Percentiles rank a stretch among this genome's conserved stretches.
Evolutionary conservation across 92 coral and sea anemone genomes (phyloP).

Genomic region (Phymanthus crucifer): DNA sequence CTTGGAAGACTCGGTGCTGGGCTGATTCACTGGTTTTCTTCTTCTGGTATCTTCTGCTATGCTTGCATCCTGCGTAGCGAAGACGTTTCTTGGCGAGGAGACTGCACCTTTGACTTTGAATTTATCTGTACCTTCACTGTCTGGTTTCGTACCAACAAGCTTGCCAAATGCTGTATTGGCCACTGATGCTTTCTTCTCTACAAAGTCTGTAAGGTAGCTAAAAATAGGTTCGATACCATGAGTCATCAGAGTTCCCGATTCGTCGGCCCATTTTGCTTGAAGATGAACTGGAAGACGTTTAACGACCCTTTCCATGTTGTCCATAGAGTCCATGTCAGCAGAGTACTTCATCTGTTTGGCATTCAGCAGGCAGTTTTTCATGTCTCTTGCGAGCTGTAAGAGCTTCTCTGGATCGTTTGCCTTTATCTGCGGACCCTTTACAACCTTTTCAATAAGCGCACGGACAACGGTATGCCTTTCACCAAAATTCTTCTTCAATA

Average conservation of each 20-base stretch:
- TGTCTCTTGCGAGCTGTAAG: conserved; percentile 49
- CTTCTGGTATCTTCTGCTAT: too few relatives aligned
- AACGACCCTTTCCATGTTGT: conserved; percentile 45
- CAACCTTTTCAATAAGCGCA: conserved; percentile 44
- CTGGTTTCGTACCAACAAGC: conserved; percentile 52
- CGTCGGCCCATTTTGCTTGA: conserved; percentile 65
- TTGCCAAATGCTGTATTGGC: conserved; percentile 50
- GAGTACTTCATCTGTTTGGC: conserved; percentile 35
- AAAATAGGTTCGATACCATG: conserved; percentile 37
- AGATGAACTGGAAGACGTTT: conserved; percentile 42
- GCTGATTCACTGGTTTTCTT: too few relatives aligned
- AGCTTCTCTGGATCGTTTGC: conserved; percentile 39
- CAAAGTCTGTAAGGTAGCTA: conserved; percentile 31
- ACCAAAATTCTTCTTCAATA: conserved; percentile 44
- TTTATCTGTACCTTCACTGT: not conserved
- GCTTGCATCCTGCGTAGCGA: too few relatives aligned
- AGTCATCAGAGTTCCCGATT: conserved; percentile 30
- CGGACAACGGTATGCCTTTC: conserved; percentile 49
- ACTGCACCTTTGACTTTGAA: too few relatives aligned
- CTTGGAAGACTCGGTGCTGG: too few relatives aligned
- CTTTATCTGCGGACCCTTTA: conserved; percentile 39
- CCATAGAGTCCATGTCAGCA: conserved; percentile 55
- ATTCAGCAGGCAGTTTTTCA: conserved; percentile 52
- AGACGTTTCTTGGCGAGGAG: too few relatives aligned
- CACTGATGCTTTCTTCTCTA: conserved; percentile 31